phyloP scores from a whole-genome alignment of 2,888 invertebrate genomes.

The Macaria notata region DNA sequence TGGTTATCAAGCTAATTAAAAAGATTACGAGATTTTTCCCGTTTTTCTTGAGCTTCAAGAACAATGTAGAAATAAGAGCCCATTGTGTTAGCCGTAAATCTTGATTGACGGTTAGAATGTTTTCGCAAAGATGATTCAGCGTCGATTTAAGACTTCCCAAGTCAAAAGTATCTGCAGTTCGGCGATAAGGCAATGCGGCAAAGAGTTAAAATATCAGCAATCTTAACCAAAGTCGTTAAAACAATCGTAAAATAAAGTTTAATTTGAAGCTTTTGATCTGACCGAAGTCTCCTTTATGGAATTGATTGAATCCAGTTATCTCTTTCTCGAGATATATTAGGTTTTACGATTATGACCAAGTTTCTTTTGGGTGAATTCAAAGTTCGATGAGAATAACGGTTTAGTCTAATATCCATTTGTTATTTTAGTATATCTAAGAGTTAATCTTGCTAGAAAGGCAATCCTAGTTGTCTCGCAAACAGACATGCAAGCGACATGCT shows the following conservation, averaged over 20 bases:
- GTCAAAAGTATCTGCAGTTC: conserved; percentile 49
- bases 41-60: no score
- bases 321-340: conserved; percentile 13
- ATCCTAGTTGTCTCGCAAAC: conserved; percentile 4
- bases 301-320: conserved; percentile 37
- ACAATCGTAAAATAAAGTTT: conserved; percentile 65
- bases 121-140: conserved; percentile 23
- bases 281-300: conserved; percentile 43
- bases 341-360: conserved; percentile 1
- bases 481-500: conserved; percentile 6
- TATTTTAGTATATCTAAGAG: no score
- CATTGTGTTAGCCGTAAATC: not conserved
- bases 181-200: conserved; percentile 58
- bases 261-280: conserved; percentile 55
- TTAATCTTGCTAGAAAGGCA: not conserved
- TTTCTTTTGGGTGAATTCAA: no score
- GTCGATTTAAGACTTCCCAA: conserved; percentile 26
- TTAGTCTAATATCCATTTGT: no score
- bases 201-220: conserved; percentile 62
- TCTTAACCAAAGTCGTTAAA: conserved; percentile 63
- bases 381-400: no score
- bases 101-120: conserved; percentile 8
- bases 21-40: conserved; percentile 1
- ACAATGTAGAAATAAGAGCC: not conserved
- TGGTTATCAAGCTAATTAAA: conserved; percentile 7